A percentile compares a stretch with the other conserved stretches of the same genome.
Conservation (phyloP, 2,797 vertebrate species). For the Serranus cabrilla region DNA sequence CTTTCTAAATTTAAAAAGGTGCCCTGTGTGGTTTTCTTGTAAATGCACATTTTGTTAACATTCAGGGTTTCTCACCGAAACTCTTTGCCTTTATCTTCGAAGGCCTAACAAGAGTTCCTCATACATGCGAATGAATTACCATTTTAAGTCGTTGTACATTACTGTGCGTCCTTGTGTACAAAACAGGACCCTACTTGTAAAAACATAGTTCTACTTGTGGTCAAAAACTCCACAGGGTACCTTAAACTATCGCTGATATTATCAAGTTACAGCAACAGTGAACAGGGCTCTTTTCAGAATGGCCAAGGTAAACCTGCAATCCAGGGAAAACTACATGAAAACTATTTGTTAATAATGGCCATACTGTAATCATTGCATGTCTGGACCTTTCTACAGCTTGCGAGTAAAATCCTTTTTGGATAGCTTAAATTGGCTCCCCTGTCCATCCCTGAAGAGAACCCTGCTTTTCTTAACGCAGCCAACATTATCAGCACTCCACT, state of each 20-base stretch:
- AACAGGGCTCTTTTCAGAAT: slow-evolving; percentile 51
- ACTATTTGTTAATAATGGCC: background rate
- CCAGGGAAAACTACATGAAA: background rate
- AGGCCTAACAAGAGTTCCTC: background rate
- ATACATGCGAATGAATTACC: background rate
- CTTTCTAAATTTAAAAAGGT: slow-evolving; percentile 9
- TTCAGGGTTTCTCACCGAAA: background rate
- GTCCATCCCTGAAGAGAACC: slow-evolving; percentile 44
- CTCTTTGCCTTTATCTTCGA: background rate
- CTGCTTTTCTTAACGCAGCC: slow-evolving; percentile 48
- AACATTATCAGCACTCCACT: slow-evolving; percentile 26
- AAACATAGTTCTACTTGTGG: background rate
- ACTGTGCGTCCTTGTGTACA: background rate
- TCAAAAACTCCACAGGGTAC: slow-evolving; percentile 30
- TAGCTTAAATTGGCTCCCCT: background rate
- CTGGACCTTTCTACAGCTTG: background rate
- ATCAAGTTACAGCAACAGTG: slow-evolving; percentile 20
- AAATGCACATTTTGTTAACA: background rate
- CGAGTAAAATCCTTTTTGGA: background rate
- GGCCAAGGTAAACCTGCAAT: background rate
- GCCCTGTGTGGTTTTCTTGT: slow-evolving; percentile 34
- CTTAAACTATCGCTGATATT: slow-evolving; percentile 26
- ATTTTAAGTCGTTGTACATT: background rate
- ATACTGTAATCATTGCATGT: background rate
- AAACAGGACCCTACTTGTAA: background rate